These are phyloP conservation scores for Moxostoma hubbsi DNA, from an alignment of 2,797 vertebrate species.

Conservation along the genomic window DNA sequence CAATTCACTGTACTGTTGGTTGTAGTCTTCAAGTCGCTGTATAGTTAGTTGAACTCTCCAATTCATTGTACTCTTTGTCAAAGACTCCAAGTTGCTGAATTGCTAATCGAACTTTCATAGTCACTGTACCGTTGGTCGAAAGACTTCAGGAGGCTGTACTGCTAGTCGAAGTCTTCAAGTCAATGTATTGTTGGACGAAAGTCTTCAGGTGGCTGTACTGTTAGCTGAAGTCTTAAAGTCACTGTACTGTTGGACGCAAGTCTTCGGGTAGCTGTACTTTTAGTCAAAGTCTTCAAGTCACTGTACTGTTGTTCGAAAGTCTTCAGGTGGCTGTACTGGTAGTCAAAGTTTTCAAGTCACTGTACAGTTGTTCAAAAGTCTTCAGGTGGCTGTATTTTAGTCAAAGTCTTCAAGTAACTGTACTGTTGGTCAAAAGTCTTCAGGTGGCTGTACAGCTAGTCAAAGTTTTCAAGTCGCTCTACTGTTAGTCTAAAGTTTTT, in stretches of 20 bases:
- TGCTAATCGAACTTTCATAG: too few species aligned
- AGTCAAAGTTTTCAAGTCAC: too few species aligned
- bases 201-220: neutral
- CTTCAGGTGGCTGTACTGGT: too few species aligned
- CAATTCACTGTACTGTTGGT: too few species aligned
- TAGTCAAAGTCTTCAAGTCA: neutral
- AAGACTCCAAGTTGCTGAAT: neutral
- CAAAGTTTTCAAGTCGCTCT: neutral
- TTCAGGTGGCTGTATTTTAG: too few species aligned
- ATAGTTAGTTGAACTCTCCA: too few species aligned
- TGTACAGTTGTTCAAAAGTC: too few species aligned
- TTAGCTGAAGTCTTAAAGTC: neutral
- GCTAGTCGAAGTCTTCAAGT: too few species aligned
- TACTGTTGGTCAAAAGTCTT: too few species aligned
- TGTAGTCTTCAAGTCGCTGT: too few species aligned
- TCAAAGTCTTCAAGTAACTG: too few species aligned
- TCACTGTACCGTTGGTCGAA: neutral
- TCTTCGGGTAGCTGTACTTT: neutral
- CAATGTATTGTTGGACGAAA: neutral
- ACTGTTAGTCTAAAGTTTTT: neutral
- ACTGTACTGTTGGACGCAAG: neutral
- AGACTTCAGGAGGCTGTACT: neutral
- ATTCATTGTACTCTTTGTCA: neutral
- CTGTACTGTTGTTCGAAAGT: neutral
- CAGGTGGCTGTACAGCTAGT: too few species aligned